phyloP scores from a whole-genome alignment of 2,113 vertebrate species.

The Neogobius melanostomus region DNA sequence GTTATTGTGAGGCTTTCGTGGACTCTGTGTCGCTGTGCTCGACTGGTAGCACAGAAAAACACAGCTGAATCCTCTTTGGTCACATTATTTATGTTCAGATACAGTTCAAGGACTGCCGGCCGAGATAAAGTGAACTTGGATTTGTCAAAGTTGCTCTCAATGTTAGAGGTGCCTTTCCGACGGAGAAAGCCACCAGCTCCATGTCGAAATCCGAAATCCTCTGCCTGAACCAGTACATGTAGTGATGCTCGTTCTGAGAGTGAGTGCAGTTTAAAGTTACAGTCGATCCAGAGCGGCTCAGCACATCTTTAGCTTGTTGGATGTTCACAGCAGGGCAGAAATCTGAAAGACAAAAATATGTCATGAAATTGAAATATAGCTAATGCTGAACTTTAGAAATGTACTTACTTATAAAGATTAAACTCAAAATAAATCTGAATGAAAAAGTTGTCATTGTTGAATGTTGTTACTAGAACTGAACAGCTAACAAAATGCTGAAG shows the following conservation, averaged over 20 bases:
- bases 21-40: background rate
- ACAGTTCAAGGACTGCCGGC: background rate
- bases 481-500: background rate
- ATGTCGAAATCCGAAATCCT: accelerated
- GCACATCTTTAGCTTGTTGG: background rate
- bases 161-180: background rate
- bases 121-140: constrained; percentile 5
- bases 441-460: background rate
- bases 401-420: background rate
- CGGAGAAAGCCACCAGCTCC: constrained; percentile 12
- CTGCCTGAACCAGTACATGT: constrained; percentile 49
- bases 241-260: background rate
- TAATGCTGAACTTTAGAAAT: background rate
- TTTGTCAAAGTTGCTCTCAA: background rate
- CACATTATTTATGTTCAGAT: background rate
- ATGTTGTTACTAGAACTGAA: background rate
- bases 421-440: background rate
- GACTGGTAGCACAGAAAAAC: constrained; percentile 23
- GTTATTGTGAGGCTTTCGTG: background rate
- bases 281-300: background rate
- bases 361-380: background rate
- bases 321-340: constrained; percentile 15
- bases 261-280: constrained; percentile 51
- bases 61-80: constrained; percentile 20
- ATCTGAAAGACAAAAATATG: constrained; percentile 30